These are phyloP conservation scores for Spermophilus dauricus DNA, from an alignment of 2,113 vertebrate genomes.

Conservation along the genomic window DNA sequence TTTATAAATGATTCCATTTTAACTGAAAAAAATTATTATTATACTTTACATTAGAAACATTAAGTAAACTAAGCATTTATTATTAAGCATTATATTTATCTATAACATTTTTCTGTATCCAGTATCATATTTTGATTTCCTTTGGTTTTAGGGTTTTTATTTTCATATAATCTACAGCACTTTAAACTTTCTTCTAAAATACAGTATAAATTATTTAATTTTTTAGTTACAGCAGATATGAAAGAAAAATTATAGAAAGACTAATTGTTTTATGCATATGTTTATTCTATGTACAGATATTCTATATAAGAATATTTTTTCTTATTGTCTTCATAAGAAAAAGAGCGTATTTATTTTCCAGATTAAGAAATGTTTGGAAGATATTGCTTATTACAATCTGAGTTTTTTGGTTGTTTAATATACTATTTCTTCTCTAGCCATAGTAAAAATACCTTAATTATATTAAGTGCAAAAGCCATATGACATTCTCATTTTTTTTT, in stretches of 20 bases:
- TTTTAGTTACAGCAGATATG: conserved; percentile 56
- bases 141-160: conserved; percentile 50
- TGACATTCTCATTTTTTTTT: background rate
- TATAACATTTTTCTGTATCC: background rate
- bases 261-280: background rate
- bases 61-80: background rate
- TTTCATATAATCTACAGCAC: conserved; percentile 68
- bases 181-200: conserved; percentile 53
- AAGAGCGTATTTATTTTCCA: background rate
- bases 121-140: background rate
- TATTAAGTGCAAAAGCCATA: background rate
- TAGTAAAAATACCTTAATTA: background rate
- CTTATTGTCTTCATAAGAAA: background rate
- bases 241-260: conserved; percentile 40
- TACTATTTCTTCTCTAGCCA: background rate
- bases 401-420: background rate
- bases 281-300: background rate
- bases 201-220: conserved; percentile 10
- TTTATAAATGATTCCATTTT: conserved; percentile 48
- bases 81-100: background rate
- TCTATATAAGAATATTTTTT: background rate
- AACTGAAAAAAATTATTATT: background rate
- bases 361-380: conserved; percentile 26
- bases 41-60: background rate
- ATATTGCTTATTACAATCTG: background rate